phyloP scores from a whole-genome alignment of 2,888 invertebrate genomes.

The Caenorhabditis virilis region DNA sequence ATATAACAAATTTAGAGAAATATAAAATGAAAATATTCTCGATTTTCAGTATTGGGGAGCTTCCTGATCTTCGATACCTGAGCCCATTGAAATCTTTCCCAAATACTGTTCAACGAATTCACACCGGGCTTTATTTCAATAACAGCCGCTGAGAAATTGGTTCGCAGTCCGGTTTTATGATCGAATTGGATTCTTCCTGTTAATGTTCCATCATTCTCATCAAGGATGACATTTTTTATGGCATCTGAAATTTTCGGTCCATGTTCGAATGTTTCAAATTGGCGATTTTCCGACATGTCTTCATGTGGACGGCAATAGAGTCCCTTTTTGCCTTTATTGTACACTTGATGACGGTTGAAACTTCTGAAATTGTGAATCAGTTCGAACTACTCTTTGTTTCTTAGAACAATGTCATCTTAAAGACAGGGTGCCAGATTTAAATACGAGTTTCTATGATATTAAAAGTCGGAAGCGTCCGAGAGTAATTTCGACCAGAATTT shows the following conservation, averaged over 20 bases:
- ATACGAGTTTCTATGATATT: no score
- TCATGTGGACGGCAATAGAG: constrained; percentile 54
- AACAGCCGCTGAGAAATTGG: constrained; percentile 63
- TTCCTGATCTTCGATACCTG: no score
- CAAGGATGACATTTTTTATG: constrained; percentile 49
- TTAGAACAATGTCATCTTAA: no score
- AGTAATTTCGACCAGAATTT: no score
- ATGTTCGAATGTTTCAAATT: constrained; percentile 50
- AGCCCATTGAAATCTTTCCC: constrained; percentile 38
- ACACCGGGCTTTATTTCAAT: constrained; percentile 65
- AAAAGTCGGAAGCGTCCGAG: no score
- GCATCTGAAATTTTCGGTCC: constrained; percentile 47
- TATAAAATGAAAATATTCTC: not conserved
- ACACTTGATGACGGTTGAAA: constrained; percentile 47
- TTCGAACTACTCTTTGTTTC: no score
- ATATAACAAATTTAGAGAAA: not conserved
- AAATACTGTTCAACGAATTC: constrained; percentile 63
- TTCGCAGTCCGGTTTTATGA: constrained; percentile 52
- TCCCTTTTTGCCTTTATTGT: constrained; percentile 46
- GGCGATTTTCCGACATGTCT: constrained; percentile 35
- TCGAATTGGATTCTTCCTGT: constrained; percentile 67
- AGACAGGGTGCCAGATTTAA: no score
- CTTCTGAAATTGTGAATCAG: constrained; percentile 16
- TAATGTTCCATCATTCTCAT: constrained; percentile 56
- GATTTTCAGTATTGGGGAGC: not conserved